Conservation (phyloP, 2,888 invertebrate genomes). For the Nipponacmea schrenckii region DNA sequence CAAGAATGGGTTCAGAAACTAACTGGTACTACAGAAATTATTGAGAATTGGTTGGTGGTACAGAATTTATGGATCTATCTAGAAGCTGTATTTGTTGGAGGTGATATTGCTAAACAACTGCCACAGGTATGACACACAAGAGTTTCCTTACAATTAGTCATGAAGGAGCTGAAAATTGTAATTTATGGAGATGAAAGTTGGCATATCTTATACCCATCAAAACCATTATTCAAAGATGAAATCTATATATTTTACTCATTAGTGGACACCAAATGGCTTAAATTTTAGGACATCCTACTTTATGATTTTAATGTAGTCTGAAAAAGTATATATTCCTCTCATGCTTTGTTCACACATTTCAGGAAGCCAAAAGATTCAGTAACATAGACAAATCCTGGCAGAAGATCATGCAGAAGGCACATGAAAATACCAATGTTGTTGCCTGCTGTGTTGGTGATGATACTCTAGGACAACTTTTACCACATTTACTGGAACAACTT, state of each 20-base stretch:
- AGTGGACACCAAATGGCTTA: too few relatives aligned
- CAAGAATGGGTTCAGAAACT: conserved; percentile 95
- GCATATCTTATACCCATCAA: too few relatives aligned
- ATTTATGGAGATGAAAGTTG: too few relatives aligned
- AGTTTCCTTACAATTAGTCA: not conserved
- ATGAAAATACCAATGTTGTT: conserved; percentile 95
- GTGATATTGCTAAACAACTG: conserved; percentile 96
- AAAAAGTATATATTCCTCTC: too few relatives aligned
- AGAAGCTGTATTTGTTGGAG: conserved; percentile 97
- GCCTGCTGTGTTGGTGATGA: conserved; percentile 97
- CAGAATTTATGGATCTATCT: conserved; percentile 99
- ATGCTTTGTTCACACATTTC: not conserved
- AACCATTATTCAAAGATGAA: too few relatives aligned
- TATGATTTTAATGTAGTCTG: too few relatives aligned
- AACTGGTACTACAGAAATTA: conserved; percentile 94
- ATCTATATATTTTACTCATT: too few relatives aligned
- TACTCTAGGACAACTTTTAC: conserved; percentile 87
- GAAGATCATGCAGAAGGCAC: conserved; percentile 90
- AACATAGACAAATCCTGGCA: conserved; percentile 99
- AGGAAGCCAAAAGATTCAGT: conserved; percentile 75
- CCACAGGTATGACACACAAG: conserved; percentile 71
- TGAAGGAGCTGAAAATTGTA: too few relatives aligned
- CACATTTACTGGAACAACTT: conserved; percentile 93
- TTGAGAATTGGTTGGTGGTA: conserved; percentile 95
- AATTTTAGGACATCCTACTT: too few relatives aligned